These are phyloP conservation scores for Barbus barbus DNA, from an alignment of 2,113 vertebrate species.

Conservation along the genomic window DNA sequence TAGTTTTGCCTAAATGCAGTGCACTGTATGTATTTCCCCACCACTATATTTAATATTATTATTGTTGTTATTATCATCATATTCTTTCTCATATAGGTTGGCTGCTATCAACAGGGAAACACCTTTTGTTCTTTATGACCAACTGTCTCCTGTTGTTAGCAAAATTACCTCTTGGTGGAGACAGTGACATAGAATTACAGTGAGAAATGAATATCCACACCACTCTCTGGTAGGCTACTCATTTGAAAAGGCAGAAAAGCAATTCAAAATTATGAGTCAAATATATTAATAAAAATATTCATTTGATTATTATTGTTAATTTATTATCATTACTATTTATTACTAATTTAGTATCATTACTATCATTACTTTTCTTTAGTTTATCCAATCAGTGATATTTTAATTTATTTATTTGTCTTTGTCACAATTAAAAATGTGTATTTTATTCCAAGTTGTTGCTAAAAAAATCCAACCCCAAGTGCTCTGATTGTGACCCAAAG, in stretches of 20 bases:
- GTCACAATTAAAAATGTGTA: neutral
- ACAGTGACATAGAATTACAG: slow-evolving; percentile 42
- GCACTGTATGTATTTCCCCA: neutral
- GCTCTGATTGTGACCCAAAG: too few relatives aligned
- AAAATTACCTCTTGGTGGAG: slow-evolving; percentile 53
- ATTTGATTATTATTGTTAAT: too few relatives aligned
- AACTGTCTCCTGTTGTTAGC: slow-evolving; percentile 21
- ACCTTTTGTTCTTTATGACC: neutral
- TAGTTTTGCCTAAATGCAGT: neutral
- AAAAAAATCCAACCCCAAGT: too few relatives aligned
- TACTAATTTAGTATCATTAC: too few relatives aligned
- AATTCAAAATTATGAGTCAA: neutral
- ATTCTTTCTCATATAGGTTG: neutral
- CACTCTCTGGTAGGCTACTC: neutral
- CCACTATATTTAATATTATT: neutral
- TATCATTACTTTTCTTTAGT: neutral
- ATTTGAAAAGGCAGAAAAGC: neutral
- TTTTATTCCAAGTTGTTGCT: too few relatives aligned
- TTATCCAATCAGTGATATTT: neutral
- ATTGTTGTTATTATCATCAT: neutral
- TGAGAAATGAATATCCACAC: neutral
- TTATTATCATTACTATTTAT: too few relatives aligned
- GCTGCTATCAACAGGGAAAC: neutral
- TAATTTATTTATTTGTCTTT: neutral
- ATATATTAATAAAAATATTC: too few relatives aligned